Base-by-base conservation (phyloP, 2,888 invertebrate species). In the Epinotia ramella region DNA sequence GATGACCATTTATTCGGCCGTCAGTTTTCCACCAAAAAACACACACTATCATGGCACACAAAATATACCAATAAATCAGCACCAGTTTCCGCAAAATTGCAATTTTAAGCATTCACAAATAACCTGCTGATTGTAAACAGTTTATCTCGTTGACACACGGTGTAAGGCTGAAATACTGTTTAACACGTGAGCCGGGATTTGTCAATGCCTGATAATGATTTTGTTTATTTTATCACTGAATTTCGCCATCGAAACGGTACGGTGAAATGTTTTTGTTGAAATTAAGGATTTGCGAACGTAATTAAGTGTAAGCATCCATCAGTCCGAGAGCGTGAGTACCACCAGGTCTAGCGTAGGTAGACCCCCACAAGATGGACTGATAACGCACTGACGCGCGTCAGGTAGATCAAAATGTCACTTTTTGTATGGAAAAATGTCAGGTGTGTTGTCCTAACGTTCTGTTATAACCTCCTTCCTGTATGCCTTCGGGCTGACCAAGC, bases 161-260 rank as follows among this genome's bases (percentile, higher is more conserved):
- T 64, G 65, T 65, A 24, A 65, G 53, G 70, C 59, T 62, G 46
- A 64, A 75, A 70, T 53, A 70, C 64, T n/a, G 49, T 69, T 73
- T 59, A 59, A 65, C 65, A 65, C 69, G 49, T 59, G 49, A 57
- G 49, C 74, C 57, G n/a, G 65, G 72, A 65, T 70, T 70, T 70
- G 70, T 75, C 74, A 70, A 65, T 69, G 70, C 40, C 65, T 46
- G 70, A 75, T 75, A 75, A 75, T 75, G 69, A 69, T 75, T 74
- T 40, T 75, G 74, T 74, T 69, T 74, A 57, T 75, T 69, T 65
- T 33, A 20, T 64, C 70, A n/a, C 7, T 12, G 49, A 70, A 59
- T 53, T 59, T 65, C 24, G 56, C 60, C 44, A 67, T 73, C 28
- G 28, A 67, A 62, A 56, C 57, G 49, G 57, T 57, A 49, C 20